Percentiles rank a stretch among this genome's conserved stretches.
Evolutionary conservation across 2,113 vertebrate genomes (phyloP).

Genomic region (Bothrops jararaca): DNA sequence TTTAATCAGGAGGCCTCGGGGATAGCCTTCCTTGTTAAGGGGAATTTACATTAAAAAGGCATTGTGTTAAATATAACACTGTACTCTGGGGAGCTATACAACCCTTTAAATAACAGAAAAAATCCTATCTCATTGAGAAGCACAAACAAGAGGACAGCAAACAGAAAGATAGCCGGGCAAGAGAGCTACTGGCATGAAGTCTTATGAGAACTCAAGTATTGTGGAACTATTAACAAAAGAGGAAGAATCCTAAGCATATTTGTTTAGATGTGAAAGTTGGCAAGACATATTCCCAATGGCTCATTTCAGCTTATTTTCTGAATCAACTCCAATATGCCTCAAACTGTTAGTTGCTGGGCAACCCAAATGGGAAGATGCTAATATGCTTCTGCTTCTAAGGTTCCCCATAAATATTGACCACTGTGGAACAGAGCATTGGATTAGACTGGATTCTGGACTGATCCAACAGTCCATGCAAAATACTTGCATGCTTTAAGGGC

Average conservation of each 20-base stretch:
- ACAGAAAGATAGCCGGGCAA: neutral
- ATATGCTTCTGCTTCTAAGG: neutral
- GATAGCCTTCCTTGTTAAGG: constrained; percentile 35
- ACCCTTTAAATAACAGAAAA: neutral
- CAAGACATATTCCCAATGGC: neutral
- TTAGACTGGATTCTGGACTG: neutral
- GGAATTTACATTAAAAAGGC: constrained; percentile 49
- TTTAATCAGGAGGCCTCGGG: constrained; percentile 56
- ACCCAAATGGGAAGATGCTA: neutral
- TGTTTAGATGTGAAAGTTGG: neutral
- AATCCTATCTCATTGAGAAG: neutral
- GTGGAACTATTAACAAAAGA: neutral
- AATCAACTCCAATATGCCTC: neutral
- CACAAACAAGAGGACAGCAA: neutral
- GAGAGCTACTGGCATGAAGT: neutral
- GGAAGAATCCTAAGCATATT: neutral
- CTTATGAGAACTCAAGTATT: neutral
- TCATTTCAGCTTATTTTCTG: neutral
- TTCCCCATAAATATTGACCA: neutral
- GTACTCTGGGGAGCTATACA: neutral
- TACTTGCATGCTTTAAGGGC: neutral
- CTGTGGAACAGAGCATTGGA: neutral
- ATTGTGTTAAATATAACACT: neutral
- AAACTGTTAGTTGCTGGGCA: neutral
- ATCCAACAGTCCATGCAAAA: neutral